Evolutionary conservation across 2,113 vertebrate species (phyloP), one percentile per base, ranked within the genome.

Genomic region (Leucopsar rothschildi): DNA sequence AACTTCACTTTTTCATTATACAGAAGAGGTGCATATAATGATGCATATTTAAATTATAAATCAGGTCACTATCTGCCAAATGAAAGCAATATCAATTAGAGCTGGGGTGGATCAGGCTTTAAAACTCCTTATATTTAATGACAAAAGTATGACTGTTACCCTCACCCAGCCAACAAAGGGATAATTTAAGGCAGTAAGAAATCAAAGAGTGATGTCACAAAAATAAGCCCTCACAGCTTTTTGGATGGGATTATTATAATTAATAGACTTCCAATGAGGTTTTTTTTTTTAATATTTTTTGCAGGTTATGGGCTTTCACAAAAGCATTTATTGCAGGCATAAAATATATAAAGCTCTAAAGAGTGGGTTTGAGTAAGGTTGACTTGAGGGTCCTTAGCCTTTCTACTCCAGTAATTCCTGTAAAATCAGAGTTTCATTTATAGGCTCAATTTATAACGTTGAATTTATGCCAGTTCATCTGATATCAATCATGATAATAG

Each of bases 11-110:
- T 98, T 98, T 98, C 97, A 97, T 98, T 98, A 98, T 96, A 96
- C 97, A 97, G 97, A 97, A 97, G 98, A 98, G 98, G 98, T 96
- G 97, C 97, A 95, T 94, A 98, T 97, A 98, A 98, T 98, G 97
- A 98, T 39, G 96, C 97, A 97, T 98, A 98, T 98, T 98, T 98
- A 98, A 98, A 98, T 98, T 98, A 98, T 98, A 98, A 98, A 98
- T 98, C 98, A 98, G 98, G 98, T 98, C 96, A 96, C 97, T 98
- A 97, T 98, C 98, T 98, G 98, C 98, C 98, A 98, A 97, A 97
- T 97, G 97, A 98, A 98, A 98, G 98, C 98, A 98, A 96, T 98
- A 98, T 98, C 98, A 98, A 98, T 98, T 98, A 98, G 97, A 97
- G 96, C 94, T 95, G 95, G 98, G 97, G 97, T 98, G 97, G 98